Percentiles rank a stretch among this genome's conserved stretches.
Conservation (phyloP, 2,797 vertebrate species). For the Morelia viridis region DNA sequence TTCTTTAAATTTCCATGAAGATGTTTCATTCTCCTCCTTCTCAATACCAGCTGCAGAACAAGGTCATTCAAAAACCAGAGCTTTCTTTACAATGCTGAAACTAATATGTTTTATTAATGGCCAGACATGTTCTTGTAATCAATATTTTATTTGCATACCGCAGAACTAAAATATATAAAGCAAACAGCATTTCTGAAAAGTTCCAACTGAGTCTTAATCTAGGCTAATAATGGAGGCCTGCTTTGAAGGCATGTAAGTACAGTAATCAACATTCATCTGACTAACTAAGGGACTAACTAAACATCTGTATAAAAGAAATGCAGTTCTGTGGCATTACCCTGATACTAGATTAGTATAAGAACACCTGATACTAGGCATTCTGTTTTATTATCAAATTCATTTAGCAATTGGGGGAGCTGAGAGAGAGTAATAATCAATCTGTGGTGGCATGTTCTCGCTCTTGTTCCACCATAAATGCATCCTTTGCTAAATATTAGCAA, state of each 20-base stretch:
- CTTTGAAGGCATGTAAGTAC: background rate
- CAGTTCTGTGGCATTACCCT: background rate
- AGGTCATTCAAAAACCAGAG: conserved; percentile 27
- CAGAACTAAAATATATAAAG: background rate
- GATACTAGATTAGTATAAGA: background rate
- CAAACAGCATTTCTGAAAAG: background rate
- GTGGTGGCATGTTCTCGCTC: background rate
- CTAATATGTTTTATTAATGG: background rate
- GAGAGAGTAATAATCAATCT: background rate
- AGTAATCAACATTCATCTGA: background rate
- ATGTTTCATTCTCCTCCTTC: conserved; percentile 55
- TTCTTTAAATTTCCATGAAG: conserved; percentile 37
- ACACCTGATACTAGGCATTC: background rate
- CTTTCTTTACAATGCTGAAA: conserved; percentile 43
- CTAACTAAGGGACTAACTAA: background rate
- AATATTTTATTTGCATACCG: background rate
- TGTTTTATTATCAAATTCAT: background rate
- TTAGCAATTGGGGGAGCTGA: background rate
- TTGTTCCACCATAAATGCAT: background rate
- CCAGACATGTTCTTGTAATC: background rate
- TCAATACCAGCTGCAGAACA: background rate
- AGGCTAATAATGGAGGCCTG: background rate
- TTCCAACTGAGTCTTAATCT: background rate
- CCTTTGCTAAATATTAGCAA: background rate
- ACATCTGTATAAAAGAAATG: background rate